These are phyloP conservation scores for Ormyrus rosae DNA, from an alignment of 2,888 invertebrate genomes.

Conservation along the genomic window DNA sequence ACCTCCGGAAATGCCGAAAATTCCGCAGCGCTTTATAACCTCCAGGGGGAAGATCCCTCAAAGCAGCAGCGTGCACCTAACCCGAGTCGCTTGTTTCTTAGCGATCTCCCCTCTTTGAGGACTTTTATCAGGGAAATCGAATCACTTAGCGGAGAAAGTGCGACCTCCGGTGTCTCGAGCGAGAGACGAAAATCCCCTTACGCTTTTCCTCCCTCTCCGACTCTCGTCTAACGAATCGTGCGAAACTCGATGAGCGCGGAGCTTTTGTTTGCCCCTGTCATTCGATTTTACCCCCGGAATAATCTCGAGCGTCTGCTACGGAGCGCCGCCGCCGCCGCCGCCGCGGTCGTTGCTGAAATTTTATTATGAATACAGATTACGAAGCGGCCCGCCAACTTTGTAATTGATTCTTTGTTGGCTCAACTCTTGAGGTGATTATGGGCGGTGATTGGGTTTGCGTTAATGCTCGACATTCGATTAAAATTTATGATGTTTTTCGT, in stretches of 20 bases:
- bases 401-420: slow-evolving; percentile 42
- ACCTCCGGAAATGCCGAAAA: neutral
- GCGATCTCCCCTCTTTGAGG: neutral
- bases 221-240: slow-evolving; percentile 48
- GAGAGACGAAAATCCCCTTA: slow-evolving; percentile 39
- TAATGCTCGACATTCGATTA: too few relatives aligned
- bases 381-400: neutral
- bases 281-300: slow-evolving; percentile 47
- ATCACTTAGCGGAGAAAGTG: slow-evolving; percentile 58
- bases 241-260: slow-evolving; percentile 37
- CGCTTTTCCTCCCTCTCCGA: neutral
- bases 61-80: neutral
- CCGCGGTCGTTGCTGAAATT: slow-evolving; percentile 14
- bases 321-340: neutral
- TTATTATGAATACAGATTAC: slow-evolving; percentile 46
- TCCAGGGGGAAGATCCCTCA: too few relatives aligned
- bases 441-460: neutral
- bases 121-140: slow-evolving; percentile 58
- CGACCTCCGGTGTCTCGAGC: slow-evolving; percentile 43
- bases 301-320: slow-evolving; percentile 20
- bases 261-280: slow-evolving; percentile 46
- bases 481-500: slow-evolving; percentile 3
- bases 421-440: neutral
- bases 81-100: neutral
- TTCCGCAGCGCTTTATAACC: slow-evolving; percentile 1